These are phyloP conservation scores for Aplysina aerophoba DNA, from an alignment of 37 sponge, comb jelly and placozoan species.

Conservation along the genomic window DNA sequence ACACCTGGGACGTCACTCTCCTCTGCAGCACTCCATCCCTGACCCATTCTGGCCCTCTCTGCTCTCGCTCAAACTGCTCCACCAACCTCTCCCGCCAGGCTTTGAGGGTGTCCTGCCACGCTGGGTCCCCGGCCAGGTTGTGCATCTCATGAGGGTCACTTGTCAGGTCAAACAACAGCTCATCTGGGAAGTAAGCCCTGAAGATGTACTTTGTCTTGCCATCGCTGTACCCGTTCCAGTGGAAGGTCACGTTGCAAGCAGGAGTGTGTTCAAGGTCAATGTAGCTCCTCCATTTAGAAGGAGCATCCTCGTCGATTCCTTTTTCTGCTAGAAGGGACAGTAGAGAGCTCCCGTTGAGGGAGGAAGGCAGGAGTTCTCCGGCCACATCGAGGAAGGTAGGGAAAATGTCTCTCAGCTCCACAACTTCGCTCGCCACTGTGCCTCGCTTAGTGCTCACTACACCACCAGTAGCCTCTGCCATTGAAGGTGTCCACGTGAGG, in stretches of 20 bases:
- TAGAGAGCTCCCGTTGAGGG: slow-evolving; percentile 60
- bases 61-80: slow-evolving; percentile 65
- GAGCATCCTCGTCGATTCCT: too few species aligned
- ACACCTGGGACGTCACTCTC: slow-evolving; percentile 57
- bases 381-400: slow-evolving; percentile 71
- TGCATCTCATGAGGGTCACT: slow-evolving; percentile 56
- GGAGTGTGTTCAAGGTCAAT: slow-evolving; percentile 70
- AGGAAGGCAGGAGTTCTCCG: slow-evolving; percentile 17
- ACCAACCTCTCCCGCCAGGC: slow-evolving; percentile 57
- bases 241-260: slow-evolving; percentile 66
- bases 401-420: slow-evolving; percentile 70
- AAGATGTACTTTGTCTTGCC: slow-evolving; percentile 71
- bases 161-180: slow-evolving; percentile 68
- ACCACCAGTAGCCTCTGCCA: slow-evolving; percentile 41
- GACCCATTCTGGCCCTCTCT: slow-evolving; percentile 63
- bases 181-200: slow-evolving; percentile 55
- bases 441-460: slow-evolving; percentile 40
- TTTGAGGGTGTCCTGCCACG: slow-evolving; percentile 26
- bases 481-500: slow-evolving; percentile 55
- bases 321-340: not conserved
- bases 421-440: slow-evolving; percentile 23
- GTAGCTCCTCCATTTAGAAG: slow-evolving; percentile 41
- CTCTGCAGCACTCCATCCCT: slow-evolving; percentile 35
- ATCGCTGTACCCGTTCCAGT: slow-evolving; percentile 74
- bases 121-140: slow-evolving; percentile 44